Percentiles rank a stretch among this genome's conserved stretches.
These are phyloP conservation scores for Clamator glandarius DNA, from an alignment of 2,797 vertebrate genomes.

Conservation along the genomic window DNA sequence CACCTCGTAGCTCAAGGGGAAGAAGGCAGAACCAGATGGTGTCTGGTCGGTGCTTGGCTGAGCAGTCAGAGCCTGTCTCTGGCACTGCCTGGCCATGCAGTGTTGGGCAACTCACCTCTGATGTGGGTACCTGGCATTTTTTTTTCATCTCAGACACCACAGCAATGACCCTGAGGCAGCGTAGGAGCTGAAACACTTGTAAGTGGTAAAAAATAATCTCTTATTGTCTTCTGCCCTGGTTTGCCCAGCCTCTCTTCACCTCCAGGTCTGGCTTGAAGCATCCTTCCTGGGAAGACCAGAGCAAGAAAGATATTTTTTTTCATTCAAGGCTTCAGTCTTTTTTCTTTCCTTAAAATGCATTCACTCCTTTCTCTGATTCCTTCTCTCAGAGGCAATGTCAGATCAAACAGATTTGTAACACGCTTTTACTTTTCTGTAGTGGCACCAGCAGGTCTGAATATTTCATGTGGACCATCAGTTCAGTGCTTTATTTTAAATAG, in stretches of 20 bases:
- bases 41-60: background rate
- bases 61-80: background rate
- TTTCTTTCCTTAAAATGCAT: background rate
- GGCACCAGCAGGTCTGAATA: slow-evolving; percentile 4
- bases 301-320: background rate
- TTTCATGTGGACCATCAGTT: slow-evolving; percentile 19
- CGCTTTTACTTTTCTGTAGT: background rate
- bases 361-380: background rate
- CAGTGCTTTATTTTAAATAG: background rate
- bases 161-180: background rate
- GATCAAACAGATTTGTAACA: slow-evolving; percentile 1
- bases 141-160: background rate
- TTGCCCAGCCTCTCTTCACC: background rate
- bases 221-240: background rate
- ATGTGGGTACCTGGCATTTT: background rate
- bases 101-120: background rate
- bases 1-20: background rate
- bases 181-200: background rate
- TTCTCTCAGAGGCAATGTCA: background rate
- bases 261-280: background rate
- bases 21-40: background rate
- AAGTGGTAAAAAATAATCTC: background rate
- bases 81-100: background rate
- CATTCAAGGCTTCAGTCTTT: background rate
- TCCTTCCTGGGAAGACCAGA: background rate